Evolutionary conservation across 1,140 invertebrate genomes (phyloP).

Genomic region (Formica exsecta): DNA sequence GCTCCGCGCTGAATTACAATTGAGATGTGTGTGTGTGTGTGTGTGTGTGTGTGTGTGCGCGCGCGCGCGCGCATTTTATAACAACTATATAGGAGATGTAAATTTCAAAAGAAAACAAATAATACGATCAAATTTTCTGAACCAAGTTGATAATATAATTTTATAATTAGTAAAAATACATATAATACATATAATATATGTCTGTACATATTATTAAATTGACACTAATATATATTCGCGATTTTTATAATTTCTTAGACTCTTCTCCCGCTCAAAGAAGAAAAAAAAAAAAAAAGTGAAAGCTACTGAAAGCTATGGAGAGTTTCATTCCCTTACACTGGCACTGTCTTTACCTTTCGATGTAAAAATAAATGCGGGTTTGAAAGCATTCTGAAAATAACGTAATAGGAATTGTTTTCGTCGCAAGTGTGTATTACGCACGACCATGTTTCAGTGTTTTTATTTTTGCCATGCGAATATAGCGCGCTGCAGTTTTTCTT

Average conservation of each 20-base stretch:
- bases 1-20: background rate
- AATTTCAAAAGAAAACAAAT: background rate
- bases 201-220: background rate
- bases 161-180: background rate
- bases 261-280: constrained; percentile 21
- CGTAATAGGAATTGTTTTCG: constrained; percentile 19
- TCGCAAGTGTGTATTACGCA: background rate
- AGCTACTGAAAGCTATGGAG: background rate
- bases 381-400: constrained; percentile 45
- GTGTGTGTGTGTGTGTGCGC: too few relatives aligned
- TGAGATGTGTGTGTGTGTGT: background rate
- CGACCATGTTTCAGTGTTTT: background rate
- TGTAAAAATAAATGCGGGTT: constrained; percentile 60
- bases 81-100: background rate
- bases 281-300: background rate
- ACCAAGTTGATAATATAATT: background rate
- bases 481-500: background rate
- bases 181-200: too few relatives aligned
- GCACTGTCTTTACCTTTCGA: constrained; percentile 17
- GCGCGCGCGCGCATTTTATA: background rate
- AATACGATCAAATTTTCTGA: constrained; percentile 6
- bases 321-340: constrained; percentile 11
- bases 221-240: background rate
- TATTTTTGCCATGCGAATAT: background rate
- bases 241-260: background rate